A percentile compares a stretch with the other conserved stretches of the same genome.
Evolutionary conservation across 2,113 vertebrate species (phyloP).

Genomic region (Ageneiosus marmoratus): DNA sequence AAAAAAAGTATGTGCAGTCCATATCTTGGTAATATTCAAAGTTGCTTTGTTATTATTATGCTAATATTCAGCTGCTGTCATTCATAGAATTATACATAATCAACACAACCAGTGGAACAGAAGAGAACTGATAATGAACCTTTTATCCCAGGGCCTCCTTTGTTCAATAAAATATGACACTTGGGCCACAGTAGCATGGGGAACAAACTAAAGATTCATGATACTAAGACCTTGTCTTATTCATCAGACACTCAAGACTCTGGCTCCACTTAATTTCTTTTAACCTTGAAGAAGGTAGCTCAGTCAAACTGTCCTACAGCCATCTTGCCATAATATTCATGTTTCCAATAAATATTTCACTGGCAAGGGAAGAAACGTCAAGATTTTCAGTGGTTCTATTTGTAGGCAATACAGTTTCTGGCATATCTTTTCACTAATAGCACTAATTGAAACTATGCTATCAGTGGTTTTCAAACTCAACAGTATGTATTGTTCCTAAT

Average conservation of each 20-base stretch:
- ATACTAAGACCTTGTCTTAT: constrained; percentile 27
- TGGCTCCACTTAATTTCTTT: constrained; percentile 54
- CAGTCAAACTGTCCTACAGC: constrained; percentile 14
- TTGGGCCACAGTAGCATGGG: background rate
- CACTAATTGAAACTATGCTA: background rate
- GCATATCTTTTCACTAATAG: background rate
- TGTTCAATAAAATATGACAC: constrained; percentile 48
- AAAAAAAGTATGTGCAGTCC: background rate
- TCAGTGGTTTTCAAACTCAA: background rate
- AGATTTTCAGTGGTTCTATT: constrained; percentile 7
- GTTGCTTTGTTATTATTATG: constrained; percentile 20
- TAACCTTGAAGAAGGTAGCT: constrained; percentile 30
- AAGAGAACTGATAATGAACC: constrained; percentile 45
- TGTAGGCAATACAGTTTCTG: background rate
- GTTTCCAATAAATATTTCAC: constrained; percentile 22
- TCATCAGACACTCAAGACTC: constrained; percentile 25
- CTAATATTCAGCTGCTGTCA: constrained; percentile 38
- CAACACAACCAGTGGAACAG: constrained; percentile 36
- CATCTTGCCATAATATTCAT: background rate
- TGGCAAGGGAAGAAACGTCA: constrained; percentile 9
- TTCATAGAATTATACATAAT: constrained; percentile 28
- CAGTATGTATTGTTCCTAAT: background rate
- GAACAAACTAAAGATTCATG: constrained; percentile 31
- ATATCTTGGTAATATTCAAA: constrained; percentile 34
- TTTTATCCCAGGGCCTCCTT: constrained; percentile 31